These are phyloP conservation scores for Gymnobelideus leadbeateri DNA, from an alignment of 2,113 vertebrate genomes.

Conservation along the genomic window DNA sequence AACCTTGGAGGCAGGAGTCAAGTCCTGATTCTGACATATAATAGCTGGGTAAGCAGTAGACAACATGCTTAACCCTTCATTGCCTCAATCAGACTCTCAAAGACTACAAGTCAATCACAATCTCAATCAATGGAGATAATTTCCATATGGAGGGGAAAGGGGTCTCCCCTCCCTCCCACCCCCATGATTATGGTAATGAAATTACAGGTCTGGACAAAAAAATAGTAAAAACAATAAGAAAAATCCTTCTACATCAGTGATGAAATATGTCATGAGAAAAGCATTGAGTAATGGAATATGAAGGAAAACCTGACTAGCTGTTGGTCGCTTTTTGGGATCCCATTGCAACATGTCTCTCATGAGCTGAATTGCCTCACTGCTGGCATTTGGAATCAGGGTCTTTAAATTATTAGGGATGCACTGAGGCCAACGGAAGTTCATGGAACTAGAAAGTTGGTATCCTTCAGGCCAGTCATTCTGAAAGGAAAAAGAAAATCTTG, in stretches of 20 bases:
- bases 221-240: background rate
- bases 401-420: slow-evolving; percentile 89
- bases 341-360: slow-evolving; percentile 91
- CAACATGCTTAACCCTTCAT: background rate
- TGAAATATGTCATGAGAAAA: slow-evolving; percentile 18
- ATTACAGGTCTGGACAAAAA: background rate
- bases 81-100: background rate
- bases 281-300: slow-evolving; percentile 15
- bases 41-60: background rate
- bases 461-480: slow-evolving; percentile 91
- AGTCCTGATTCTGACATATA: background rate
- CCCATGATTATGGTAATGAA: background rate
- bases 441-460: slow-evolving; percentile 87
- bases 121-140: background rate
- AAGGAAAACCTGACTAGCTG: slow-evolving; percentile 87
- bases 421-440: slow-evolving; percentile 90
- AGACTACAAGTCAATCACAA: background rate
- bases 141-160: background rate
- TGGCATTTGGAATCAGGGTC: slow-evolving; percentile 88
- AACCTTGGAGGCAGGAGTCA: background rate
- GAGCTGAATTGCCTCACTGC: slow-evolving; percentile 88
- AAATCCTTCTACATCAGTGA: background rate
- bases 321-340: slow-evolving; percentile 90
- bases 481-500: slow-evolving; percentile 62
- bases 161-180: background rate